phyloP scores from a whole-genome alignment of 1,140 invertebrate species.

The Ganaspis sp. region DNA sequence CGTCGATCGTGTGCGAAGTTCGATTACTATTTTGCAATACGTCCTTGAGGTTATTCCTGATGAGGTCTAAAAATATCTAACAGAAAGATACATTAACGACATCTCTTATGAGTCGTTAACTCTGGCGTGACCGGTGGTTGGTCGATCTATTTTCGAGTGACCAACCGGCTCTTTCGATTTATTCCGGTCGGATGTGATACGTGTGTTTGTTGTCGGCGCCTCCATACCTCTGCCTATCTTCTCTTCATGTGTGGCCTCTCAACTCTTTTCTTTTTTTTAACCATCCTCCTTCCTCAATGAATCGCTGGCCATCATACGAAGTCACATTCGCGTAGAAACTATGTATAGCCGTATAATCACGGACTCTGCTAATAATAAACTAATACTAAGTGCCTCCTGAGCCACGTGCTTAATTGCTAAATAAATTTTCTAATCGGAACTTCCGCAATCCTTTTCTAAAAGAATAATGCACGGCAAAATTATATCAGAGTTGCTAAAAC shows the following conservation, averaged over 20 bases:
- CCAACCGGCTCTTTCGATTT: constrained; percentile 51
- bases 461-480: background rate
- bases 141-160: constrained; percentile 81
- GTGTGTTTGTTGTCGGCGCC: constrained; percentile 21
- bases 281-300: constrained; percentile 21
- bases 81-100: constrained; percentile 56
- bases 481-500: background rate
- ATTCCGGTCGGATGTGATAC: constrained; percentile 30
- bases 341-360: constrained; percentile 1
- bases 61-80: constrained; percentile 56
- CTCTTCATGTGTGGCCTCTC: background rate
- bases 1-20: constrained; percentile 71
- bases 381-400: background rate
- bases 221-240: background rate
- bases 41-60: constrained; percentile 80
- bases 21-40: constrained; percentile 92
- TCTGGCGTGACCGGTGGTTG: constrained; percentile 98
- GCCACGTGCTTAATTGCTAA: constrained; percentile 10
- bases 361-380: constrained; percentile 13
- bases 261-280: background rate
- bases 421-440: background rate
- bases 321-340: background rate
- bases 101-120: constrained; percentile 88
- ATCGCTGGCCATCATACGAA: background rate
- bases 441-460: background rate